These are phyloP conservation scores for Phocoena sinus DNA, from an alignment of 2,113 vertebrate species.

Conservation along the genomic window DNA sequence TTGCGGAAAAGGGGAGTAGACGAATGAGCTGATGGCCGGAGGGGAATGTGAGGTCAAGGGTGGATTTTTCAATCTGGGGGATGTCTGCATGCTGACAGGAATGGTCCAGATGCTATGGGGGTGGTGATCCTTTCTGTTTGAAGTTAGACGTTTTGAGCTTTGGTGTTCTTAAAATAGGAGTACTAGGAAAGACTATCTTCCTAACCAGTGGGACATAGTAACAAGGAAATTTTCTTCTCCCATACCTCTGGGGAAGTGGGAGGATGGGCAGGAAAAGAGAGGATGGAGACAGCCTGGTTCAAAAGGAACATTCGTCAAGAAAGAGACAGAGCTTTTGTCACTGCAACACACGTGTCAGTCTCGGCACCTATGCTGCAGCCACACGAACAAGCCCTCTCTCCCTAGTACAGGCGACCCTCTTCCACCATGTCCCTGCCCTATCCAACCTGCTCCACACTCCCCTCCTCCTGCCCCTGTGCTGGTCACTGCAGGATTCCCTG, in stretches of 20 bases:
- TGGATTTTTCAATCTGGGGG: background rate
- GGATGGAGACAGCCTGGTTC: background rate
- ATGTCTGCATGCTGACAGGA: background rate
- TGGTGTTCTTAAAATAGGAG: background rate
- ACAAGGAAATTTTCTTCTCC: background rate
- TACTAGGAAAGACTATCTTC: background rate
- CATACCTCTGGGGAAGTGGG: background rate
- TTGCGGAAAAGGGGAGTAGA: background rate
- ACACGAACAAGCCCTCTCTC: background rate
- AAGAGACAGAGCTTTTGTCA: background rate
- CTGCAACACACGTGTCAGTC: rapidly evolving
- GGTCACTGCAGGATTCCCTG: background rate
- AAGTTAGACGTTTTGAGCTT: background rate
- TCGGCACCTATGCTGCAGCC: background rate
- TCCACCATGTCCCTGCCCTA: too few relatives aligned
- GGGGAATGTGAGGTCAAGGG: background rate
- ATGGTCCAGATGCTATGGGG: background rate
- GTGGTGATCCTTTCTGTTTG: background rate
- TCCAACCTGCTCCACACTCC: background rate
- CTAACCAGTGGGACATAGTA: background rate
- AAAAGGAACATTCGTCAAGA: background rate
- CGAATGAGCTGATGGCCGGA: background rate
- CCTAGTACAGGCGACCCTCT: background rate
- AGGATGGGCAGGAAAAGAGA: background rate
- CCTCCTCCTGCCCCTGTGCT: background rate